Evolutionary conservation across 2,113 vertebrate species (phyloP).

Genomic region (Progne subis): DNA sequence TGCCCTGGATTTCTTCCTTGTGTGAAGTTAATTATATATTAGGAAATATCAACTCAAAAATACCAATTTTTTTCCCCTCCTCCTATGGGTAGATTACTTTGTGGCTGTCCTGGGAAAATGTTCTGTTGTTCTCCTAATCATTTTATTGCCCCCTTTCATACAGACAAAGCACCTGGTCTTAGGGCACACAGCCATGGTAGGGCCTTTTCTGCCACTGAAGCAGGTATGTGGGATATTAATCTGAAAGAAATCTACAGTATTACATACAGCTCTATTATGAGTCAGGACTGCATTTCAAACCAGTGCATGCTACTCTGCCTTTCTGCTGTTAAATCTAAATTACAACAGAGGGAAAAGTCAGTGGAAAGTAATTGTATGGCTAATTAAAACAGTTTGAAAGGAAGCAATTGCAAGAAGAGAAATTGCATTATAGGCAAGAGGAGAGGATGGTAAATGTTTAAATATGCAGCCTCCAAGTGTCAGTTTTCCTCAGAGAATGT

Average conservation of each 20-base stretch:
- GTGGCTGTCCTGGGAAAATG: not conserved
- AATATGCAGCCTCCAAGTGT: conserved; percentile 56
- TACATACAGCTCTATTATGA: not conserved
- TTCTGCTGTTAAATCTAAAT: conserved; percentile 38
- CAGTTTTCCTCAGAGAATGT: conserved; percentile 50
- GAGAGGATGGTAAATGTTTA: conserved; percentile 52
- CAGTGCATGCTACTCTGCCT: not conserved
- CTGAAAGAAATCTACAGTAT: not conserved
- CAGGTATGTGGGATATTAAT: not conserved
- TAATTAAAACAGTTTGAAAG: conserved; percentile 60
- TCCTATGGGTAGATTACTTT: not conserved
- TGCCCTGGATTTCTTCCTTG: not conserved
- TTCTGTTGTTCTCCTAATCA: not conserved
- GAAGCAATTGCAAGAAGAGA: conserved; percentile 37
- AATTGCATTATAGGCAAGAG: conserved; percentile 30
- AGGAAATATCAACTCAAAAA: not conserved
- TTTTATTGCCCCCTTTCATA: not conserved
- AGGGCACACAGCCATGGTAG: rapidly evolving
- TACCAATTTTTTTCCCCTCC: rapidly evolving
- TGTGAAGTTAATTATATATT: not conserved
- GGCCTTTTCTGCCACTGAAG: not conserved
- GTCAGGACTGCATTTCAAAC: not conserved
- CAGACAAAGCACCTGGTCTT: not conserved
- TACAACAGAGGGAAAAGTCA: conserved; percentile 37
- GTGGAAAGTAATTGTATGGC: conserved; percentile 56